A percentile compares a stretch with the other conserved stretches of the same genome.
Evolutionary conservation across 2,113 vertebrate genomes (phyloP).

Genomic region (Spheniscus mendiculus): DNA sequence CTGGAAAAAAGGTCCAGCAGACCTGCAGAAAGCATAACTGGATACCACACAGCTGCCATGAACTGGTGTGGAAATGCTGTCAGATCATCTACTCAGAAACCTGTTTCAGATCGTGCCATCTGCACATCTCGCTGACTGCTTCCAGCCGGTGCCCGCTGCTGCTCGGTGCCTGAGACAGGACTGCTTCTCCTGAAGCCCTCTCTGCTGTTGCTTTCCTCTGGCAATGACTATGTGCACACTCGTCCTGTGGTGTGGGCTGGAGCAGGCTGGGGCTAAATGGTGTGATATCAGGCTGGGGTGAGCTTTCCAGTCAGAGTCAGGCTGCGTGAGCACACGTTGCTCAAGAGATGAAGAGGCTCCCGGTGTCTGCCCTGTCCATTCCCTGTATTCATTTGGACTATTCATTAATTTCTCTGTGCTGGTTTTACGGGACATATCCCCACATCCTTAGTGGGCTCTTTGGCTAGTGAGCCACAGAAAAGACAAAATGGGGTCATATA

Average conservation of each 20-base stretch:
- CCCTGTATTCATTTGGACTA: not conserved
- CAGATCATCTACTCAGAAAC: not conserved
- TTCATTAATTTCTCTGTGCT: not conserved
- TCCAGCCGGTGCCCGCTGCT: fast-evolving
- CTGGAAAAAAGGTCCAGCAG: not conserved
- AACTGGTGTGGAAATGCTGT: slow-evolving; percentile 32
- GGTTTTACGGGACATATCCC: not conserved
- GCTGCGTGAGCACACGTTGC: fast-evolving
- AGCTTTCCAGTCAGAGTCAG: not conserved
- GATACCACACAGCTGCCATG: not conserved
- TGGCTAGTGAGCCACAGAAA: not conserved
- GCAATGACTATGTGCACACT: not conserved
- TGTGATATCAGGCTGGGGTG: not conserved
- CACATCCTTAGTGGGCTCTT: not conserved
- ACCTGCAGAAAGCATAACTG: not conserved
- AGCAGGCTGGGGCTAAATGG: not conserved
- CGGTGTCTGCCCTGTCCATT: not conserved
- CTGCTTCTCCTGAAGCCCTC: not conserved
- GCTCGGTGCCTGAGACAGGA: not conserved
- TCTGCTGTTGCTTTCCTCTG: not conserved
- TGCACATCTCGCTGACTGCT: not conserved
- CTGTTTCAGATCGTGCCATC: not conserved
- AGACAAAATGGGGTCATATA: not conserved
- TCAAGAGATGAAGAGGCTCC: not conserved
- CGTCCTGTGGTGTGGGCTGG: not conserved